Evolutionary conservation across 2,113 vertebrate genomes (phyloP).

Genomic region (Thermophis baileyi): DNA sequence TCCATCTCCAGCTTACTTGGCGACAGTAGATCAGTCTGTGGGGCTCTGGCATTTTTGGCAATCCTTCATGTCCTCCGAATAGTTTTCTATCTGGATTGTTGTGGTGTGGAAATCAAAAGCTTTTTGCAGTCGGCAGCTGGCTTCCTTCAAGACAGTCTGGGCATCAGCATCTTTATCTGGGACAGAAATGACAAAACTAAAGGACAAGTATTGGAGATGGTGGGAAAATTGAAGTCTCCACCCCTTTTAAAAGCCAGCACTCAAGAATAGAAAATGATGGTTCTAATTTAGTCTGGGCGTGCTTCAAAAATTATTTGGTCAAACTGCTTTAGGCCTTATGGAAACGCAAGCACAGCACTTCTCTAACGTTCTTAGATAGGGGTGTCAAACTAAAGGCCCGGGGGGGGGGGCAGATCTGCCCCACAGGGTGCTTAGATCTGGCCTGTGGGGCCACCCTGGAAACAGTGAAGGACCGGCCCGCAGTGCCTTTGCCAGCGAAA

Average conservation of each 20-base stretch:
- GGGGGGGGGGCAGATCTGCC: too few species aligned
- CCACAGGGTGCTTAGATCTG: too few species aligned
- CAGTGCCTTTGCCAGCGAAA: too few species aligned
- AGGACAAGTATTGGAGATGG: background rate
- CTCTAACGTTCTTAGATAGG: too few species aligned
- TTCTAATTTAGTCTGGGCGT: background rate
- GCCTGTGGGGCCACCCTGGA: too few species aligned
- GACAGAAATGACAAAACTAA: background rate
- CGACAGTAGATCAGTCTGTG: slow-evolving; percentile 54
- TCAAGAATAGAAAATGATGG: background rate
- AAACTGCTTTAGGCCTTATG: background rate
- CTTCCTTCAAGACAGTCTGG: slow-evolving; percentile 73
- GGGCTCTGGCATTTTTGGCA: slow-evolving; percentile 74
- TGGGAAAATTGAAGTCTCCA: background rate
- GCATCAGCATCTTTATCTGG: slow-evolving; percentile 66
- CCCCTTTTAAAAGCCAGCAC: background rate
- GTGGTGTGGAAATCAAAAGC: slow-evolving; percentile 75
- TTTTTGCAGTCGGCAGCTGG: slow-evolving; percentile 65
- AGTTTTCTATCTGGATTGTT: slow-evolving; percentile 81
- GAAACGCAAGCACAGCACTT: too few species aligned
- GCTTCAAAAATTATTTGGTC: background rate
- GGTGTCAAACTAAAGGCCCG: too few species aligned
- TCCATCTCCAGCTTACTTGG: background rate
- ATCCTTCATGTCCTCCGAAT: slow-evolving; percentile 78
- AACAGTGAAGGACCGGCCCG: too few species aligned